Evolutionary conservation across 2,113 vertebrate species (phyloP).

Genomic region (Polypterus bichir): DNA sequence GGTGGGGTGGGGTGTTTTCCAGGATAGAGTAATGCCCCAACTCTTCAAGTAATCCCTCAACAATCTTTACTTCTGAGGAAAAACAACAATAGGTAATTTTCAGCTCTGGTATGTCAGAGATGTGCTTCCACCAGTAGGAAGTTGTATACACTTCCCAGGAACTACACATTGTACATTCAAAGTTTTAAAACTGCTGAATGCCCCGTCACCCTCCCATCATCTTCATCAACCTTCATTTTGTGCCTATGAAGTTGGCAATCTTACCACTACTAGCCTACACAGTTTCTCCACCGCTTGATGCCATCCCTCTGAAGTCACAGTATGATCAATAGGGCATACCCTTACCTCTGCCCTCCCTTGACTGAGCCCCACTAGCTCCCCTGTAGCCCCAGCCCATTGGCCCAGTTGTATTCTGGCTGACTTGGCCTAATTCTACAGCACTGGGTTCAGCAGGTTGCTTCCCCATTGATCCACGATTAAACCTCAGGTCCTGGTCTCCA

Average conservation of each 20-base stretch:
- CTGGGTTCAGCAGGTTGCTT: slow-evolving; percentile 44
- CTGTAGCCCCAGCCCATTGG: slow-evolving; percentile 39
- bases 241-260: slow-evolving; percentile 37
- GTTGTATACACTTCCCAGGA: slow-evolving; percentile 22
- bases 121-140: background rate
- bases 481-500: slow-evolving; percentile 91
- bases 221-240: slow-evolving; percentile 16
- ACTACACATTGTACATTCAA: slow-evolving; percentile 31
- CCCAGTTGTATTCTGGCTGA: slow-evolving; percentile 43
- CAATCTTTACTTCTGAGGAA: no score
- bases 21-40: no score
- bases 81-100: no score
- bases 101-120: no score
- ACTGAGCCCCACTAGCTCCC: slow-evolving; percentile 44
- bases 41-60: no score
- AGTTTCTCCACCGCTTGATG: slow-evolving; percentile 31
- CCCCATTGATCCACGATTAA: slow-evolving; percentile 56
- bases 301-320: slow-evolving; percentile 29
- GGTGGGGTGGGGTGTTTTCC: no score
- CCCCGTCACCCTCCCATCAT: background rate
- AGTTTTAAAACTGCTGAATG: slow-evolving; percentile 23
- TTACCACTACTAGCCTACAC: slow-evolving; percentile 33
- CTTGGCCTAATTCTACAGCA: slow-evolving; percentile 42
- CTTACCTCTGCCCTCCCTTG: slow-evolving; percentile 51
- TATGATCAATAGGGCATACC: slow-evolving; percentile 28